Evolutionary conservation across 1,140 invertebrate species (phyloP), one percentile per base, ranked within the genome.

Genomic region (Drosophila quadrilineata): DNA sequence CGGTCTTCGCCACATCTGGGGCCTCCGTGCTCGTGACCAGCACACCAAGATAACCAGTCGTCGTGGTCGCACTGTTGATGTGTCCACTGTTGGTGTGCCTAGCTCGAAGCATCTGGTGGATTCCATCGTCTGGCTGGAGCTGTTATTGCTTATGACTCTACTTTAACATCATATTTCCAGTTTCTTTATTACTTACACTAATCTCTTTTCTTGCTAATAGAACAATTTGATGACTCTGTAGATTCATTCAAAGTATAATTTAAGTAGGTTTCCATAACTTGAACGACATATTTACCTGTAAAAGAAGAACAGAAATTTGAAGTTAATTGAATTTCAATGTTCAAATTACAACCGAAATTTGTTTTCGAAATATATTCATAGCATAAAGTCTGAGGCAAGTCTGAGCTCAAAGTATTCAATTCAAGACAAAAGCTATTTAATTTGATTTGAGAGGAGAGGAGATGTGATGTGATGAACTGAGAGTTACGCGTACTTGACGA

Each of bases 1-100:
- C 90, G 98, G 98, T 91, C 94, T 99, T 89, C 94, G 98, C 91
- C 98, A 99, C 90, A 99, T 97, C 91, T 99, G 98, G 98, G 97
- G 96, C 90, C 94, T 99, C 60, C 94, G 98, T 92, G 98, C 99
- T 6, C 93, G 98, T 91, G 98, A 98, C 92, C 98, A 99, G 91
- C 98, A 99, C 90, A 99, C 98, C 40, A 99, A 99, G 92, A 99
- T 98, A 40, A 99, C 98, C 75, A 98, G 98, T 87, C 94, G 98
- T 88, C 94, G 98, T 91, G 98, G 98, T 92, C 94, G 98, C 91
- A 99, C 98, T 92, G 98, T 99, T 85, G 98, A 98, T 97, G 98
- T 99, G 72, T 98, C 97, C 88, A 99, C 93, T 99, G 99, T 96
- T 99, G 99, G 94, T 97, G 96, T 95, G 45, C 76, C 46, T 64